Conservation (phyloP, 2,113 vertebrate species). For the Motacilla tschutschensis region DNA sequence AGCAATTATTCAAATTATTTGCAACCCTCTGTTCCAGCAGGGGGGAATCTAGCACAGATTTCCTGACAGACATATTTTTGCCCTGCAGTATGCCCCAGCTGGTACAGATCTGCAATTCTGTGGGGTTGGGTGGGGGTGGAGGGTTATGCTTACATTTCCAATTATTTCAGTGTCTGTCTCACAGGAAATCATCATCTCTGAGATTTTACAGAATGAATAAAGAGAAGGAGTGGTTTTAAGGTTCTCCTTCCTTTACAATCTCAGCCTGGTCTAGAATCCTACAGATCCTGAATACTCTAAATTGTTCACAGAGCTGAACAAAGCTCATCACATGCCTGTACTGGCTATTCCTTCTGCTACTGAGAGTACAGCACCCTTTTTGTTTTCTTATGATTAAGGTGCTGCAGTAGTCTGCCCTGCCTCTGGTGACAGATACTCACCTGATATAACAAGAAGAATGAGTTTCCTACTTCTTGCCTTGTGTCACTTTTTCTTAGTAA, state of each 20-base stretch:
- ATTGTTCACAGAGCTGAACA: neutral
- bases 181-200: neutral
- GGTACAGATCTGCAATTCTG: neutral
- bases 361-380: neutral
- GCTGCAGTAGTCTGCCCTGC: neutral
- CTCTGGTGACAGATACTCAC: neutral
- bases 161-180: neutral
- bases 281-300: neutral
- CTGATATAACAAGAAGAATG: neutral
- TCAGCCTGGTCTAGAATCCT: neutral
- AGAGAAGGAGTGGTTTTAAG: neutral
- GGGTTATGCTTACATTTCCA: neutral
- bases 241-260: neutral
- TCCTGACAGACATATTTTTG: conserved; percentile 1
- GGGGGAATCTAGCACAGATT: neutral
- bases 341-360: neutral
- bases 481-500: neutral
- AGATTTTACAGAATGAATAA: neutral
- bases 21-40: neutral
- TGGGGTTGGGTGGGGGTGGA: neutral
- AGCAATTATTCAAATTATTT: conserved; percentile 38
- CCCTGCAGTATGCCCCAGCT: neutral
- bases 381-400: neutral
- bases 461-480: neutral
- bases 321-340: neutral